Conservation (phyloP, 1,140 invertebrate genomes). For the Bombus impatiens region DNA sequence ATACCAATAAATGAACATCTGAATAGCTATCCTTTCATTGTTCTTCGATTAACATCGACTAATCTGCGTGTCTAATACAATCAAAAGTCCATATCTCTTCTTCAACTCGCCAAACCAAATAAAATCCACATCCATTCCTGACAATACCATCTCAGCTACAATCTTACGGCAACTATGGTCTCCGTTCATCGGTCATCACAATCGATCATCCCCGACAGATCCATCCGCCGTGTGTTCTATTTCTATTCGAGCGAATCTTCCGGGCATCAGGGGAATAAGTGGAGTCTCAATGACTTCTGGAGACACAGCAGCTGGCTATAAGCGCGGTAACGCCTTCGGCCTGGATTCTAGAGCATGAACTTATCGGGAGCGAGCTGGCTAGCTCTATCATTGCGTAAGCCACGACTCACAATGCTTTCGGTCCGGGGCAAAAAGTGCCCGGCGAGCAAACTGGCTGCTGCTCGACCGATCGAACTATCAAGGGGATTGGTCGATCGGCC, state of each 20-base stretch:
- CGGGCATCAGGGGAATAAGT: not conserved
- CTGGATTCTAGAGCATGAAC: conserved; percentile 81
- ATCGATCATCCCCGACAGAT: conserved; percentile 1
- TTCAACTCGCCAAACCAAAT: too few species aligned
- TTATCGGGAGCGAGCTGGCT: conserved; percentile 75
- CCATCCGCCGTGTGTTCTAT: not conserved
- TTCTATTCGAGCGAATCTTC: conserved; percentile 7
- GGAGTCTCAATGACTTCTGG: not conserved
- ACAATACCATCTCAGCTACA: too few species aligned
- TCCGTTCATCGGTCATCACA: not conserved
- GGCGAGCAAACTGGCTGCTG: conserved; percentile 54
- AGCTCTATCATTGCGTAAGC: conserved; percentile 78
- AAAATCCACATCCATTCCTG: too few species aligned
- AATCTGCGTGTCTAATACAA: too few species aligned
- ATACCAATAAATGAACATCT: too few species aligned
- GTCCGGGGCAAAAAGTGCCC: conserved; percentile 65
- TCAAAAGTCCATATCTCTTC: too few species aligned
- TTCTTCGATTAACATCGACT: too few species aligned
- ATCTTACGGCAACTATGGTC: too few species aligned
- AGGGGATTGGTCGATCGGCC: conserved; percentile 61
- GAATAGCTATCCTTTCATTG: too few species aligned
- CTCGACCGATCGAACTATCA: conserved; percentile 64
- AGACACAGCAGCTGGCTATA: conserved; percentile 69
- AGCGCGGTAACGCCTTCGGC: conserved; percentile 77
- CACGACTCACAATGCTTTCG: conserved; percentile 75